These are phyloP conservation scores for Gorsachius magnificus DNA, from an alignment of 2,797 vertebrate species.

Conservation along the genomic window DNA sequence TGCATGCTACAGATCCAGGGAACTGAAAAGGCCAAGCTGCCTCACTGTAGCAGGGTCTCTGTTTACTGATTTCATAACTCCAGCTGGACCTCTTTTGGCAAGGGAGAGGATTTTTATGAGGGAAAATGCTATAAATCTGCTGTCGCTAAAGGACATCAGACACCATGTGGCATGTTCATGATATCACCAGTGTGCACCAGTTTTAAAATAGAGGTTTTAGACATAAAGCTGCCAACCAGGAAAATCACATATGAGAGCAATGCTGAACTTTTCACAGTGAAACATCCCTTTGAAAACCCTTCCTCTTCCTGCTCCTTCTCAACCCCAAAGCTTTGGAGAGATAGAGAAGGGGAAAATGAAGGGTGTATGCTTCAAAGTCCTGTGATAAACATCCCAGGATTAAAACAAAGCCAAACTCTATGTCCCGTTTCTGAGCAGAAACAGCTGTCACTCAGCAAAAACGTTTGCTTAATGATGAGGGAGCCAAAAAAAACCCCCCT, in stretches of 20 bases:
- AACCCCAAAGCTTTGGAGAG: slow-evolving; percentile 30
- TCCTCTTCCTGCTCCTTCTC: slow-evolving; percentile 54
- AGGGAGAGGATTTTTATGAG: slow-evolving; percentile 55
- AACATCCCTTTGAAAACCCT: slow-evolving; percentile 49
- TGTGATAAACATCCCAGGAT: slow-evolving; percentile 55
- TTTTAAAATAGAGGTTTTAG: slow-evolving; percentile 46
- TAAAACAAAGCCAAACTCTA: slow-evolving; percentile 45
- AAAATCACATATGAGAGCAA: slow-evolving; percentile 30
- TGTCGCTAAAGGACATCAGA: slow-evolving; percentile 52
- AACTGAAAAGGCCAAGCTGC: neutral
- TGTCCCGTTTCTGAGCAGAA: slow-evolving; percentile 39
- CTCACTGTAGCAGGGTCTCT: neutral
- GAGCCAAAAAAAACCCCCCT: neutral
- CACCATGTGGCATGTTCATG: slow-evolving; percentile 54
- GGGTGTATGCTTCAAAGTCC: neutral
- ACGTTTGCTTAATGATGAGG: neutral
- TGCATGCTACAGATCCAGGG: neutral
- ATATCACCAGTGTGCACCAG: slow-evolving; percentile 56
- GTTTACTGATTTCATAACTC: slow-evolving; percentile 49
- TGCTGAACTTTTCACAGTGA: slow-evolving; percentile 30
- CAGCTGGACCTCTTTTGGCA: slow-evolving; percentile 51
- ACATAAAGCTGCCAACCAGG: slow-evolving; percentile 64
- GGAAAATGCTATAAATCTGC: slow-evolving; percentile 64
- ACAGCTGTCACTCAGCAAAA: slow-evolving; percentile 57
- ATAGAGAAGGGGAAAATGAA: slow-evolving; percentile 35